These are phyloP conservation scores for Pemphredon lugubris DNA, from an alignment of 2,888 invertebrate species.

Conservation along the genomic window DNA sequence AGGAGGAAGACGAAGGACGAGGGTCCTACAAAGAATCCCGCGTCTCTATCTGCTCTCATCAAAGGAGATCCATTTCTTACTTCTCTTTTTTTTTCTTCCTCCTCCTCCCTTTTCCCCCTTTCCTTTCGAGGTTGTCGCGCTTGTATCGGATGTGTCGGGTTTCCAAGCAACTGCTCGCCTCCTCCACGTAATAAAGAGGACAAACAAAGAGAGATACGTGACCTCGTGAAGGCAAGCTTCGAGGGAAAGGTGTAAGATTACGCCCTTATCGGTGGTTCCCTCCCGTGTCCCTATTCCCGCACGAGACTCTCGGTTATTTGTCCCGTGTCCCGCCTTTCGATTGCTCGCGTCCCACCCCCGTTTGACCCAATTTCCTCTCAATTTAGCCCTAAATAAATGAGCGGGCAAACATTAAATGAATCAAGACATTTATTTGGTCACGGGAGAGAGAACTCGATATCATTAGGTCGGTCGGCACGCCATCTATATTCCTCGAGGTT, in stretches of 20 bases:
- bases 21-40: conserved; percentile 48
- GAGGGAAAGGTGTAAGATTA: conserved; percentile 76
- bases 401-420: conserved; percentile 73
- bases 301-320: conserved; percentile 70
- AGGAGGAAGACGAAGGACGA: conserved; percentile 49
- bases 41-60: conserved; percentile 64
- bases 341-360: conserved; percentile 64
- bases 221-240: conserved; percentile 56
- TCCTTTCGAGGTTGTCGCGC: conserved; percentile 24
- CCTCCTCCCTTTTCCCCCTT: conserved; percentile 19
- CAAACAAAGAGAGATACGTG: conserved; percentile 73
- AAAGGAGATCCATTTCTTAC: conserved; percentile 64
- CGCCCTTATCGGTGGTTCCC: conserved; percentile 73
- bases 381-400: conserved; percentile 76
- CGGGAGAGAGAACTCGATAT: conserved; percentile 69
- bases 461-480: conserved; percentile 64
- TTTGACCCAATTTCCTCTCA: conserved; percentile 78
- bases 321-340: conserved; percentile 69
- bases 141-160: conserved; percentile 61
- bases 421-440: conserved; percentile 76
- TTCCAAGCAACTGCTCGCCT: conserved; percentile 61
- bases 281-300: background rate
- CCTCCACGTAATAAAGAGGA: conserved; percentile 71
- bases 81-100: conserved; percentile 27
- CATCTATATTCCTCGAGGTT: conserved; percentile 21